phyloP scores from a whole-genome alignment of 2,888 invertebrate species.

The Spodoptera littoralis region DNA sequence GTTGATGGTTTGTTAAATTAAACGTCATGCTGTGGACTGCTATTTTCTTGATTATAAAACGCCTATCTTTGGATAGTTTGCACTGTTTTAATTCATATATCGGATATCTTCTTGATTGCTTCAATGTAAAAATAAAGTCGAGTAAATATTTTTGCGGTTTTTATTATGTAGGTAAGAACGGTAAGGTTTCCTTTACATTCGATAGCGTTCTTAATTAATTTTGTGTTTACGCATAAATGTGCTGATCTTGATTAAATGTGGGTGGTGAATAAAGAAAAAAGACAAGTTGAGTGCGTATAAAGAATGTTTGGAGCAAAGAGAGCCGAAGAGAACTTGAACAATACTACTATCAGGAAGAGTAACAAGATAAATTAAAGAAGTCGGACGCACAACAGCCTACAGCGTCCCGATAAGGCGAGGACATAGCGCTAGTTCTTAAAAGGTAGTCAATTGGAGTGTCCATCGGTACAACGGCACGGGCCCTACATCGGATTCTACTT shows the following conservation, averaged over 20 bases:
- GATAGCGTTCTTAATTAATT: constrained; percentile 9
- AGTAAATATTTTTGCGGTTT: constrained; percentile 3
- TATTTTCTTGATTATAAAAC: constrained; percentile 79
- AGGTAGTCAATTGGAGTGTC: constrained; percentile 79
- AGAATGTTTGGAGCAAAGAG: constrained; percentile 4
- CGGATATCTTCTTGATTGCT: constrained; percentile 13
- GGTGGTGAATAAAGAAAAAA: too few species aligned
- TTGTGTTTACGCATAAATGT: background rate
- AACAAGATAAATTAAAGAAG: constrained; percentile 56
- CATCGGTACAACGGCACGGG: constrained; percentile 62
- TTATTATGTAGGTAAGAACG: constrained; percentile 11
- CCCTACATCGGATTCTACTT: constrained; percentile 84
- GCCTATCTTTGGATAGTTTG: constrained; percentile 69
- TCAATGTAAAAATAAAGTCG: constrained; percentile 4
- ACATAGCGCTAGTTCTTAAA: constrained; percentile 74
- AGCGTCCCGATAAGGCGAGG: constrained; percentile 67
- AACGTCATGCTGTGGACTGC: constrained; percentile 77
- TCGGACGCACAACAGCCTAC: constrained; percentile 52
- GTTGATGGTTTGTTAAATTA: constrained; percentile 86
- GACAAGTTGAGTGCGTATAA: too few species aligned
- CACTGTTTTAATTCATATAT: constrained; percentile 62
- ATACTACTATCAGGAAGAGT: constrained; percentile 39
- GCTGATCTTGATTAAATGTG: too few species aligned
- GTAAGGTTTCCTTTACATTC: constrained; percentile 13
- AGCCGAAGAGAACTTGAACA: constrained; percentile 35